These are phyloP conservation scores for Discoglossus pictus DNA, from an alignment of 2,797 vertebrate genomes.

Conservation along the genomic window DNA sequence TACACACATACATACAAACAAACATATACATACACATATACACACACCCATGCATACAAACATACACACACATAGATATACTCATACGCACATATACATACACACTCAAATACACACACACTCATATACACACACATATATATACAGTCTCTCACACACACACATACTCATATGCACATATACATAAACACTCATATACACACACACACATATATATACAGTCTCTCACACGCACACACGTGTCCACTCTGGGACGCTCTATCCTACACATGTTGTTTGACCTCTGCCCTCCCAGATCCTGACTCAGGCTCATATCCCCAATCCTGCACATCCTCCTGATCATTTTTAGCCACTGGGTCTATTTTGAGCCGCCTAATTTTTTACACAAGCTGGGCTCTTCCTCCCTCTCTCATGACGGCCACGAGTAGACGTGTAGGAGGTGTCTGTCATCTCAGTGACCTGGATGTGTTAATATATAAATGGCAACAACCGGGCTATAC, in stretches of 20 bases:
- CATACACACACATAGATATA: too few species aligned
- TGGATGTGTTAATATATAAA: slow-evolving; percentile 25
- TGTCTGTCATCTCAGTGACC: slow-evolving; percentile 18
- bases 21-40: too few species aligned
- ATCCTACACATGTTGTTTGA: slow-evolving; percentile 44
- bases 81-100: too few species aligned
- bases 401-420: slow-evolving; percentile 26
- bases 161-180: too few species aligned
- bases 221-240: too few species aligned
- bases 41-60: too few species aligned
- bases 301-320: slow-evolving; percentile 48
- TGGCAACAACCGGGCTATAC: slow-evolving; percentile 11
- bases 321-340: slow-evolving; percentile 49
- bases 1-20: too few species aligned
- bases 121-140: too few species aligned
- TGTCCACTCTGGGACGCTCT: slow-evolving; percentile 29
- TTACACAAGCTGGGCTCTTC: slow-evolving; percentile 27
- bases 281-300: slow-evolving; percentile 33
- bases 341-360: slow-evolving; percentile 49
- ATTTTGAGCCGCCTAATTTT: slow-evolving; percentile 40
- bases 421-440: slow-evolving; percentile 9
- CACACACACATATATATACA: too few species aligned
- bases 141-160: too few species aligned
- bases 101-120: too few species aligned
- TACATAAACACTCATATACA: too few species aligned